phyloP scores from a whole-genome alignment of 2,888 invertebrate genomes.

The Coenonympha glycerion region DNA sequence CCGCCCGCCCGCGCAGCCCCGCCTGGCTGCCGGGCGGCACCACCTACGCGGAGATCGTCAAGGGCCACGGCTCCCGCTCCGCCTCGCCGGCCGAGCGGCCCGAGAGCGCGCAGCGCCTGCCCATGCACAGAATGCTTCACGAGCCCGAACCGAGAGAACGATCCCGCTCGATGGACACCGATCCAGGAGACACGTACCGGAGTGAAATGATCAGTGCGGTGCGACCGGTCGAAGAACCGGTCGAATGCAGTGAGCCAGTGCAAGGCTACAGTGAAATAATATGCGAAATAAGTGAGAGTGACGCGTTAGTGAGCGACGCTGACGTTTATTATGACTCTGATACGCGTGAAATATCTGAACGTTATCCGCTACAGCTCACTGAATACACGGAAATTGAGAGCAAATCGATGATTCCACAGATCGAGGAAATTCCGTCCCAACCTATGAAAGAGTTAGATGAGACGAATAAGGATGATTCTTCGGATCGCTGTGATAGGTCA shows the following conservation, averaged over 20 bases:
- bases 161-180: slow-evolving; percentile 22
- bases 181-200: slow-evolving; percentile 30
- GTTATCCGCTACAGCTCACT: slow-evolving; percentile 31
- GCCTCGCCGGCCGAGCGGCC: slow-evolving; percentile 48
- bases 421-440: slow-evolving; percentile 21
- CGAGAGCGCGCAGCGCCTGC: slow-evolving; percentile 37
- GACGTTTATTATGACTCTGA: slow-evolving; percentile 37
- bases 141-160: slow-evolving; percentile 25
- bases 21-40: slow-evolving; percentile 84
- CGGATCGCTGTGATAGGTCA: slow-evolving; percentile 40
- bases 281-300: slow-evolving; percentile 60
- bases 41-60: slow-evolving; percentile 87
- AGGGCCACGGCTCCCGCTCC: slow-evolving; percentile 73
- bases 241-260: slow-evolving; percentile 36
- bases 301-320: slow-evolving; percentile 43
- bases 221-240: slow-evolving; percentile 40
- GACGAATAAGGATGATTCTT: too few species aligned
- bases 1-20: slow-evolving; percentile 78
- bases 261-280: slow-evolving; percentile 44
- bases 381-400: slow-evolving; percentile 35
- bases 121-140: slow-evolving; percentile 33
- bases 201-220: slow-evolving; percentile 42
- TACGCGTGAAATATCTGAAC: slow-evolving; percentile 30
- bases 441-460: slow-evolving; percentile 31
- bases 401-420: slow-evolving; percentile 26